Conservation (phyloP, 1,140 invertebrate genomes). For the Mycetomoellerius zeteki region DNA sequence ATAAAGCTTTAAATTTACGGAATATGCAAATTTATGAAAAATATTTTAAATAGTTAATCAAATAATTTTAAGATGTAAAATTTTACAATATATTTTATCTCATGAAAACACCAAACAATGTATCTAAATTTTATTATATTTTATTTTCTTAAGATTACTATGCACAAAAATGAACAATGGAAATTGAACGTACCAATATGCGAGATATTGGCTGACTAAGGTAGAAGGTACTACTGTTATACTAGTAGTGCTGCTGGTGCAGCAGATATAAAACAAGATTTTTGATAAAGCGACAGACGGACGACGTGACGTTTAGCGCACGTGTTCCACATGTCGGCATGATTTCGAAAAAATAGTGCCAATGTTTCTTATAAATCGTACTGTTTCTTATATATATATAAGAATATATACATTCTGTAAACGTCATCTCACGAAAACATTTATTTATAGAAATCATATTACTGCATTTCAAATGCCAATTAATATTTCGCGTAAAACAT, state of each 20-base stretch:
- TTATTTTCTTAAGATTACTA: constrained; percentile 40
- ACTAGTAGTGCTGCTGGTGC: constrained; percentile 51
- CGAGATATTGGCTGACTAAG: constrained; percentile 79
- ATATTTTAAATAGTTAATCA: neutral
- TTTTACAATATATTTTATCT: neutral
- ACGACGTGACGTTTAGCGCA: constrained; percentile 75
- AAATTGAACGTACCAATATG: constrained; percentile 70
- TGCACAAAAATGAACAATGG: constrained; percentile 14
- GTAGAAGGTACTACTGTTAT: constrained; percentile 66
- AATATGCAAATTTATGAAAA: neutral
- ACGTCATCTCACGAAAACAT: neutral
- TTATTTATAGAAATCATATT: neutral
- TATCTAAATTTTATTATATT: neutral
- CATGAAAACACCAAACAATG: neutral
- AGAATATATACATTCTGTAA: neutral
- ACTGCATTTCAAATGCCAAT: neutral
- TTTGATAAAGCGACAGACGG: constrained; percentile 74
- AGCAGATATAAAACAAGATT: constrained; percentile 73
- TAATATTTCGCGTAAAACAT: neutral
- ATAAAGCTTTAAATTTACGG: too few species aligned
- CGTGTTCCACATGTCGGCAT: constrained; percentile 75
- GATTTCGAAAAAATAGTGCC: constrained; percentile 66
- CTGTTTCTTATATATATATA: neutral
- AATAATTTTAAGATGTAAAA: neutral
- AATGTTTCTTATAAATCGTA: constrained; percentile 13